These are phyloP conservation scores for Calcarius lapponicus DNA, from an alignment of 2,797 vertebrate species.

Conservation along the genomic window DNA sequence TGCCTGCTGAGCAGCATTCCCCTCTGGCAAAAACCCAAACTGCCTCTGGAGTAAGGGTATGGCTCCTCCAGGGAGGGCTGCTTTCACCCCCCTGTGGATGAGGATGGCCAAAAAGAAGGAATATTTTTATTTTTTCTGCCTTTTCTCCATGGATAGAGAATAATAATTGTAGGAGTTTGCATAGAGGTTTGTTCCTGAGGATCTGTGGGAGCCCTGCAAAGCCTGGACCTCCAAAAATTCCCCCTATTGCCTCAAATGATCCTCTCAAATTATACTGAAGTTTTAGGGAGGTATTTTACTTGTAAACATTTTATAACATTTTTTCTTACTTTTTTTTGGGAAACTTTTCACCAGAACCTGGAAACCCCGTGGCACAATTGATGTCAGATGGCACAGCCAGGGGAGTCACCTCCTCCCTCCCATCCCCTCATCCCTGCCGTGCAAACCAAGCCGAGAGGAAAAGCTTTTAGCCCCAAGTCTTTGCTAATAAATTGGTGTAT, in stretches of 20 bases:
- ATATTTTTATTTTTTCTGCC: background rate
- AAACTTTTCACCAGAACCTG: background rate
- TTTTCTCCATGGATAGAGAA: fast-evolving
- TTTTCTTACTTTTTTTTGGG: background rate
- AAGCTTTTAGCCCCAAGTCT: background rate
- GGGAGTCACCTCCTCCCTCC: background rate
- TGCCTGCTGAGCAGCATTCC: background rate
- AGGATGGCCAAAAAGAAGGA: background rate
- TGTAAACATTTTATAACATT: background rate
- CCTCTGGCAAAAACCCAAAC: background rate
- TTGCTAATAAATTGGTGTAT: background rate
- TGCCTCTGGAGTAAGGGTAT: background rate
- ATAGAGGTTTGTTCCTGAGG: background rate
- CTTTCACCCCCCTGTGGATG: background rate
- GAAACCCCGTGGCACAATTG: fast-evolving
- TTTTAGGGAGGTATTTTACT: background rate
- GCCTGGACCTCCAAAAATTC: background rate
- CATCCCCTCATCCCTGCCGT: background rate
- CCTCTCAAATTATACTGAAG: background rate
- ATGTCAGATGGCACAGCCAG: background rate
- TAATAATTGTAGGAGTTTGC: background rate
- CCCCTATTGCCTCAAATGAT: background rate
- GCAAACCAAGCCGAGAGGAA: background rate
- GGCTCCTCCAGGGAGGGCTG: background rate
- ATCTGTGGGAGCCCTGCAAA: background rate